Evolutionary conservation across 2,888 invertebrate species (phyloP).

Genomic region (Corbicula japonica): DNA sequence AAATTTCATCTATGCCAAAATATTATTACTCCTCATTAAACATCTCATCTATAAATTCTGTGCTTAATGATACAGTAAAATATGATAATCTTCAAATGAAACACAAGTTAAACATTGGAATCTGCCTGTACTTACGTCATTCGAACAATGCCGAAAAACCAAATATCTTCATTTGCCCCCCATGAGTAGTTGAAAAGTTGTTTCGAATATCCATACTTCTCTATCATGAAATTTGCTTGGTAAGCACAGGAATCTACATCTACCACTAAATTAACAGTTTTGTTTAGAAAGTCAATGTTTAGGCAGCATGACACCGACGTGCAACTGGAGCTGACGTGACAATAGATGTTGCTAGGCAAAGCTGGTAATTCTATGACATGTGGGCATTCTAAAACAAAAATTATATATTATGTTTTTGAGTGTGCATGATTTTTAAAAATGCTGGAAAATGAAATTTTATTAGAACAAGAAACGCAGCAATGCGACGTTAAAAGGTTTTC

Average conservation of each 20-base stretch:
- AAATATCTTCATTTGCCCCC: not conserved
- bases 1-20: too few species aligned
- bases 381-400: constrained; percentile 3
- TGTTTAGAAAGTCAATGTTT: not conserved
- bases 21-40: too few species aligned
- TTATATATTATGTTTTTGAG: too few species aligned
- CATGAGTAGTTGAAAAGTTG: constrained; percentile 10
- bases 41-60: too few species aligned
- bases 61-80: too few species aligned
- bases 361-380: not conserved
- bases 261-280: not conserved
- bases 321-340: constrained; percentile 2
- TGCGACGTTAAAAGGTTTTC: too few species aligned
- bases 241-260: constrained; percentile 11
- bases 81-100: too few species aligned
- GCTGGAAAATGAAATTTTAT: too few species aligned
- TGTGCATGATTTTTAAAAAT: too few species aligned
- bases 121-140: constrained; percentile 20
- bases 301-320: constrained; percentile 1
- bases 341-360: not conserved
- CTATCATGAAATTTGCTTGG: not conserved
- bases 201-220: not conserved
- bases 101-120: too few species aligned
- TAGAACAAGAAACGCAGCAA: too few species aligned
- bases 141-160: constrained; percentile 10